These are phyloP conservation scores for Syngnathus scovelli DNA, from an alignment of 2,113 vertebrate genomes.

Conservation along the genomic window DNA sequence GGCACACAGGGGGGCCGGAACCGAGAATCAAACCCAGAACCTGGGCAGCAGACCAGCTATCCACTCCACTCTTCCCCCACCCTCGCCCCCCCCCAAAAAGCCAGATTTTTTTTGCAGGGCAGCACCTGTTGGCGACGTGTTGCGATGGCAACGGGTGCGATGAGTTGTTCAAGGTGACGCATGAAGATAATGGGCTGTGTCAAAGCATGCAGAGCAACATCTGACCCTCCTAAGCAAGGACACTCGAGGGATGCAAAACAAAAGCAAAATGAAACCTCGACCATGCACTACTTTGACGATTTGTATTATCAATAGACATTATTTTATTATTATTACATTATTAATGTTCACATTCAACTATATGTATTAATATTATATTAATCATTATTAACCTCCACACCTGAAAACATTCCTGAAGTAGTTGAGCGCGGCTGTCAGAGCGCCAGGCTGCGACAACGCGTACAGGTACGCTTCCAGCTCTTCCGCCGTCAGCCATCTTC, in stretches of 20 bases:
- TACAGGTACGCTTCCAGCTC: slow-evolving; percentile 94
- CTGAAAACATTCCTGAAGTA: slow-evolving; percentile 94
- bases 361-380: no score
- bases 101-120: not conserved
- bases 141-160: not conserved
- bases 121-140: not conserved
- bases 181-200: not conserved
- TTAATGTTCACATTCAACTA: no score
- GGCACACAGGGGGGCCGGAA: not conserved
- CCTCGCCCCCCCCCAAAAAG: not conserved
- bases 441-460: slow-evolving; percentile 90
- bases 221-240: not conserved
- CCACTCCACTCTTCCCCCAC: no score
- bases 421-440: slow-evolving; percentile 90
- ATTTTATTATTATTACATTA: no score
- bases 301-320: no score
- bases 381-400: slow-evolving; percentile 48
- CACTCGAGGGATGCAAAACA: not conserved
- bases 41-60: not conserved
- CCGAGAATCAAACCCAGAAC: not conserved
- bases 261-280: no score
- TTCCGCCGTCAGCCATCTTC: slow-evolving; percentile 82
- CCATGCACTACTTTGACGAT: no score
- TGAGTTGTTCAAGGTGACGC: not conserved
- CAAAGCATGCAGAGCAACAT: not conserved